These are phyloP conservation scores for Notodonta ziczac DNA, from an alignment of 2,888 invertebrate genomes.

Conservation along the genomic window DNA sequence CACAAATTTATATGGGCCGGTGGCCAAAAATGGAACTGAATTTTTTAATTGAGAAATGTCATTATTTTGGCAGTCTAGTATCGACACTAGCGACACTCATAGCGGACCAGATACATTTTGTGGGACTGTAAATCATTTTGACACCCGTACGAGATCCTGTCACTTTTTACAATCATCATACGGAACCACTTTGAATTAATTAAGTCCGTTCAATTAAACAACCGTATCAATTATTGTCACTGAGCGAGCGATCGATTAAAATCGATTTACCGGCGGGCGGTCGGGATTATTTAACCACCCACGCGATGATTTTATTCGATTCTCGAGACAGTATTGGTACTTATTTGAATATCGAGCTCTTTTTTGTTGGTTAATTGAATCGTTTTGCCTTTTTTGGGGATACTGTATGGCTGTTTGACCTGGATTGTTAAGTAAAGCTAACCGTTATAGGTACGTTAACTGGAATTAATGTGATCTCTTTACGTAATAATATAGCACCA, in stretches of 20 bases:
- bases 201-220: conserved; percentile 63
- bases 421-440: neutral
- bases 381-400: conserved; percentile 31
- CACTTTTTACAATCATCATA: conserved; percentile 57
- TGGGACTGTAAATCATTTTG: conserved; percentile 44
- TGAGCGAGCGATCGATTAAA: conserved; percentile 57
- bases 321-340: conserved; percentile 28
- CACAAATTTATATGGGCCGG: no score
- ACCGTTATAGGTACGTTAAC: conserved; percentile 11
- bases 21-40: no score
- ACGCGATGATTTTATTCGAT: conserved; percentile 55
- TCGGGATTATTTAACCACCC: conserved; percentile 53
- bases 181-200: conserved; percentile 64
- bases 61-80: no score
- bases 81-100: no score
- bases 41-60: no score
- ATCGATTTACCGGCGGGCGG: conserved; percentile 52
- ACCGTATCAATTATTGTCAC: conserved; percentile 69
- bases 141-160: conserved; percentile 49
- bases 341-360: conserved; percentile 7
- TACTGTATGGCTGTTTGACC: conserved; percentile 14
- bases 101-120: no score
- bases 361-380: conserved; percentile 29
- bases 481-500: conserved; percentile 18
- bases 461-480: conserved; percentile 32